Base-by-base conservation (phyloP, 2,113 vertebrate genomes). In the Carassius gibelio region DNA sequence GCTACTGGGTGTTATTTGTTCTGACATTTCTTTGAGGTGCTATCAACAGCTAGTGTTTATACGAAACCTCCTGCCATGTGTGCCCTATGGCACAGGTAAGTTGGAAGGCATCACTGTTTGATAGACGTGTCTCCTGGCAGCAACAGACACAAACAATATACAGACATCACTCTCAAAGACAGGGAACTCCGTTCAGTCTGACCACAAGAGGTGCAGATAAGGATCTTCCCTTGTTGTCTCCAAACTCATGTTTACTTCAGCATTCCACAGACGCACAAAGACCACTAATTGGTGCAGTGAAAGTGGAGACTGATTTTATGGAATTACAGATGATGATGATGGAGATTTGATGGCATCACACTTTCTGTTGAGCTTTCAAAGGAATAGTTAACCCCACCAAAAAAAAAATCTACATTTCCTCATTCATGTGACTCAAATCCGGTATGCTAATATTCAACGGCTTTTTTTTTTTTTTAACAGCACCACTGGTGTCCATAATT, bases 231-330 rank as follows among this genome's bases (percentile, higher is more conserved):
- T 64, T 55, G 6, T 71, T 85, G 86, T 90, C 77, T 83, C 19
- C 38, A 78, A 77, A n/a, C 89, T 57, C 62, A 84, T 23, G 38
- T 89, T 80, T 89, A 91, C 87, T 69, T 87, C 81, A 87, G 69
- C 74, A 82, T 90, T 62, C 81, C 88, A 84, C 81, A 64, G 48
- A 78, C 75, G 14, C 7, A 42, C 72, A 38, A 85, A 78, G 42
- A 83, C 75, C 83, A 61, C 85, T 89, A 82, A 88, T 84, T 86
- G 85, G 26, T 71, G 34, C 38, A 48, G 62, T 88, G 77, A 84
- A 89, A 86, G 76, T 84, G 66, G 74, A 82, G 81, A 76, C 82
- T 48, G 80, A 81, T 55, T 87, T 77, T 68, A 69, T 81, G 76
- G 48, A 72, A 82, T 77, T 64, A 85, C 21, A 34, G 36, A 76